phyloP scores from a whole-genome alignment of 2,797 vertebrate genomes.

The Tapera naevia region DNA sequence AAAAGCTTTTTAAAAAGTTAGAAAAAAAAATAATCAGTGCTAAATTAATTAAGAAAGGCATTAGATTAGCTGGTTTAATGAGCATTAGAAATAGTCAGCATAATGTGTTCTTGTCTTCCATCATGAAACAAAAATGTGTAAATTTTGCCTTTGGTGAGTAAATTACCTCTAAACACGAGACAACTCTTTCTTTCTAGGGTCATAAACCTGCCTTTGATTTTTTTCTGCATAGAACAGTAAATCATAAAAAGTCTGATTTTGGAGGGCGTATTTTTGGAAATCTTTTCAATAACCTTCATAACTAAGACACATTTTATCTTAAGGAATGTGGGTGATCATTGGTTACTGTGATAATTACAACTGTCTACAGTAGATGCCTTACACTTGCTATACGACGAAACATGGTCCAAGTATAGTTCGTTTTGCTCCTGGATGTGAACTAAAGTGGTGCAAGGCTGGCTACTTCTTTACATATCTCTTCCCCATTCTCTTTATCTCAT shows the following conservation, averaged over 20 bases:
- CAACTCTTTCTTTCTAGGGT: neutral
- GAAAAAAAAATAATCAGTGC: neutral
- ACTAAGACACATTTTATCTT: neutral
- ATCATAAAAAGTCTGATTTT: neutral
- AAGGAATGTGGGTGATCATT: neutral
- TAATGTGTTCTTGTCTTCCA: slow-evolving; percentile 15
- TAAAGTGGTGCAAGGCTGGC: neutral
- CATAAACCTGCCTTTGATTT: neutral
- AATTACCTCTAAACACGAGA: neutral
- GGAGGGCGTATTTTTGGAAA: neutral
- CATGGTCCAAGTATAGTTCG: neutral
- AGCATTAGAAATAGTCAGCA: neutral
- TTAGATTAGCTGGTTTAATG: slow-evolving; percentile 11
- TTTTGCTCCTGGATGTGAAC: neutral
- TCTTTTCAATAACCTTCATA: neutral
- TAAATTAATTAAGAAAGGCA: slow-evolving; percentile 23
- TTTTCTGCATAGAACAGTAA: neutral
- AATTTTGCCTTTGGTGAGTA: neutral
- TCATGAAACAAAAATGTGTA: neutral
- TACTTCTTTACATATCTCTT: neutral
- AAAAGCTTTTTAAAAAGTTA: neutral
- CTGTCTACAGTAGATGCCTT: neutral
- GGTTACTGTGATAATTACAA: neutral
- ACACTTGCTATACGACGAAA: neutral
- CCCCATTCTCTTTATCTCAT: neutral